Conservation (phyloP, 2,888 invertebrate genomes). For the Pyrrhia umbra region DNA sequence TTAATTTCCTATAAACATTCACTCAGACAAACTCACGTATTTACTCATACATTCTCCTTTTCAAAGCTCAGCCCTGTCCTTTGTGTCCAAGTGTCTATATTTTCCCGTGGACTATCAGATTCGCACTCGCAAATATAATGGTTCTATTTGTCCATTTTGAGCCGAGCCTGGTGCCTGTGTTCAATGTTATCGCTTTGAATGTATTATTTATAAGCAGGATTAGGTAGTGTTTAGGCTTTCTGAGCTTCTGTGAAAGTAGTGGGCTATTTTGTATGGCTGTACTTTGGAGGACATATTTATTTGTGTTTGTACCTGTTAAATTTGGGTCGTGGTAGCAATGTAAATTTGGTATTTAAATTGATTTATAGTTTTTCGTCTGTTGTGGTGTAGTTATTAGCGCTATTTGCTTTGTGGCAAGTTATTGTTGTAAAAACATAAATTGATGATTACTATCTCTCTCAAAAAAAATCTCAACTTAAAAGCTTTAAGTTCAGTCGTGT, state of each 20-base stretch:
- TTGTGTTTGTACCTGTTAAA: not conserved
- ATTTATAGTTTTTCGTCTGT: not conserved
- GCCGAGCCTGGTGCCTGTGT: conserved; percentile 45
- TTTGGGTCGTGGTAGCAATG: not conserved
- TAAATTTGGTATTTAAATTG: not conserved
- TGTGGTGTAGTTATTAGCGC: not conserved
- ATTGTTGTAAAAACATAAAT: too few relatives aligned
- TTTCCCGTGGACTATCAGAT: conserved; percentile 58
- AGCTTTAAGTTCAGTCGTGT: too few relatives aligned
- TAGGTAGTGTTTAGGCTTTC: conserved; percentile 39
- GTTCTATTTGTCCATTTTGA: conserved; percentile 66
- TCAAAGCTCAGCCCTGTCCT: conserved; percentile 50
- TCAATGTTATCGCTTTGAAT: conserved; percentile 58
- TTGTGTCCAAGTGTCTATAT: conserved; percentile 56
- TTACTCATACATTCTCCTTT: conserved; percentile 51
- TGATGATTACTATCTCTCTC: too few relatives aligned
- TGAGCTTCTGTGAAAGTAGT: conserved; percentile 53
- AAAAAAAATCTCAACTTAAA: too few relatives aligned
- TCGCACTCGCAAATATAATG: conserved; percentile 60
- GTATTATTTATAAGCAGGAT: conserved; percentile 65
- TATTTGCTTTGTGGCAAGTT: too few relatives aligned
- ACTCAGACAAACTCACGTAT: conserved; percentile 33
- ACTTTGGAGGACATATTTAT: conserved; percentile 1
- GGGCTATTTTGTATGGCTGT: conserved; percentile 8
- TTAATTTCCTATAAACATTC: not conserved